Base-by-base conservation (phyloP, 2,797 vertebrate genomes). In the Ctenopoma multispine region DNA sequence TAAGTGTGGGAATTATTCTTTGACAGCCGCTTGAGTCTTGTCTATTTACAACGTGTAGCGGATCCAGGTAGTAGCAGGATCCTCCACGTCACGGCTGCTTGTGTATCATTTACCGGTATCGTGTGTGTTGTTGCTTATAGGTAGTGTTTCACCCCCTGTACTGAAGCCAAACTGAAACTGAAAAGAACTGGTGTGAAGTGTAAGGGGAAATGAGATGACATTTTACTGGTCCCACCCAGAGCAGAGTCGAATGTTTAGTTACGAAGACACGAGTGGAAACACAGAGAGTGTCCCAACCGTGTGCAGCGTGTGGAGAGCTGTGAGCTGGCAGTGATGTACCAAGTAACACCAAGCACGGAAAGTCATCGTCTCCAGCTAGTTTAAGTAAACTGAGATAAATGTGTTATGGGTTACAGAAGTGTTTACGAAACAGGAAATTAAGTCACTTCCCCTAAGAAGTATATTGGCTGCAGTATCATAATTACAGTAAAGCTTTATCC, bases 371-470 rank as follows among this genome's bases (percentile, higher is more conserved):
- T 63, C 20, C 17, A 38, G 66, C 46, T 41, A 47, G 62, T 66
- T 83, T 18, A 38, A 69, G 70, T 74, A 71, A 77, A 87, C 36
- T 64, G 27, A 81, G 72, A 84, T 77, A 81, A 84, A 81, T 69
- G 63, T 80, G 81, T 62, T 24, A 69, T 65, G 75, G 76, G 77
- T 85, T 56, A 82, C 69, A 79, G 72, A 87, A 86, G 75, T 82
- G 79, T 87, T 89, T 82, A 72, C 46, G 65, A 87, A 91, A 90
- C 84, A 90, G 92, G 91, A 92, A 89, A 84, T 89, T 34, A 77
- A 64, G 67, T 90, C 89, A 92, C 83, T 90, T 92, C 90, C 88
- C 53, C 43, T 43, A 44, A 76, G 46, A 78, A 69, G 64, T 70
- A 50, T 43, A 68, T 69, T 83, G 66, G 69, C 69, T 72, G n/a